phyloP scores from a whole-genome alignment of 2,113 vertebrate genomes.

The Henicopernis longicauda region DNA sequence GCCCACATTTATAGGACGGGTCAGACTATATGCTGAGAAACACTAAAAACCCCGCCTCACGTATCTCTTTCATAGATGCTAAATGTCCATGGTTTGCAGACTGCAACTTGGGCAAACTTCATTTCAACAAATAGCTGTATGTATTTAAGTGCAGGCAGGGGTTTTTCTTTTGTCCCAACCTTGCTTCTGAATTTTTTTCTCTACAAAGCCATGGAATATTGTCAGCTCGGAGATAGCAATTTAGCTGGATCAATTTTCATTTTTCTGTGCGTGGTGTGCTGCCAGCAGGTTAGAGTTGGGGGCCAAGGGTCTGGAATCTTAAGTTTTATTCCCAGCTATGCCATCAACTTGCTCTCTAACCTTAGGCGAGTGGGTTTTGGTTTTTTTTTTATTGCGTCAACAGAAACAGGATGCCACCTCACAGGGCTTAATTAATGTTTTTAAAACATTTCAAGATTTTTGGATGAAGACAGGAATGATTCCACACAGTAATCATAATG shows the following conservation, averaged over 20 bases:
- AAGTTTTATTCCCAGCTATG: background rate
- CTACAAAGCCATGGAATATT: background rate
- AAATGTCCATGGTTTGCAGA: background rate
- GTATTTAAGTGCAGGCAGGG: background rate
- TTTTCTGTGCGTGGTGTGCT: accelerated
- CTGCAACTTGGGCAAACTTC: background rate
- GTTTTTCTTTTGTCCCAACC: background rate
- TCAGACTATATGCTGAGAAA: background rate
- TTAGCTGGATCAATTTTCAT: background rate
- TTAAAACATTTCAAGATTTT: background rate
- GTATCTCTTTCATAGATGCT: background rate
- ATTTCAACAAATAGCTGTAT: background rate
- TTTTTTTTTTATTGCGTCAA: background rate
- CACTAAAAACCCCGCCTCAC: background rate
- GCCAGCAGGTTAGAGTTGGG: background rate
- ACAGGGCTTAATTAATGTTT: background rate
- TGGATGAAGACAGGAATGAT: background rate
- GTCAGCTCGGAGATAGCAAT: background rate
- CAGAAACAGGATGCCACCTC: background rate
- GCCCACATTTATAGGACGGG: accelerated
- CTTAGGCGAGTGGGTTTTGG: background rate
- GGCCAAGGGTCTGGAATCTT: background rate
- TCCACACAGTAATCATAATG: background rate
- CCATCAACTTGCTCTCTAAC: background rate
- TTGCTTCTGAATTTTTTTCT: background rate